Evolutionary conservation across 2,888 invertebrate species (phyloP).

Genomic region (Stenodera caucasica): DNA sequence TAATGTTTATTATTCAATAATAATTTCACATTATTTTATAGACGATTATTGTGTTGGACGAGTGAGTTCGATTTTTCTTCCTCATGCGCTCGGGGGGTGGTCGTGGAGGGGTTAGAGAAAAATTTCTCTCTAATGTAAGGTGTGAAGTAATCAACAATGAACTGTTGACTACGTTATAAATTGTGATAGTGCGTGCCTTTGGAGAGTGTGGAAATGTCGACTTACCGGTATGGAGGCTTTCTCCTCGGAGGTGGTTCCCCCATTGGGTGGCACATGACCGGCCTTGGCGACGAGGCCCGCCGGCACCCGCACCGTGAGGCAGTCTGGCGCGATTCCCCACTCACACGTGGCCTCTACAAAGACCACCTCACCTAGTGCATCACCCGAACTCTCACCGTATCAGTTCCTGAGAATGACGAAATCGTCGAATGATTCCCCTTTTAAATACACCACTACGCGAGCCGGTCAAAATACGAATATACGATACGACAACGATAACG

Average conservation of each 20-base stretch:
- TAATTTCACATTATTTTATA: no score
- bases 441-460: slow-evolving; percentile 30
- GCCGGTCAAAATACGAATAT: slow-evolving; percentile 32
- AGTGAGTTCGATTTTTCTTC: no score
- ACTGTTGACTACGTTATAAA: neutral
- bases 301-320: slow-evolving; percentile 57
- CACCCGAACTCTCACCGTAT: slow-evolving; percentile 33
- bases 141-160: neutral
- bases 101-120: neutral
- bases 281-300: slow-evolving; percentile 56
- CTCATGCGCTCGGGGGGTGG: no score
- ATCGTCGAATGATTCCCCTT: no score
- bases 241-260: slow-evolving; percentile 57
- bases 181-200: neutral
- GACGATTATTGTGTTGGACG: no score
- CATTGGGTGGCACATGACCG: slow-evolving; percentile 57
- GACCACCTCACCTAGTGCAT: slow-evolving; percentile 49
- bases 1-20: neutral
- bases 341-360: slow-evolving; percentile 52
- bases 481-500: slow-evolving; percentile 23
- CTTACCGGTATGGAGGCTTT: slow-evolving; percentile 57
- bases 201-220: no score
- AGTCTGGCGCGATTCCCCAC: slow-evolving; percentile 51
- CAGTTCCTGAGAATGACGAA: neutral
- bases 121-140: neutral